Evolutionary conservation across 2,888 invertebrate species (phyloP), one percentile per base, ranked within the genome.

Genomic region (Lycophotia porphyrea): DNA sequence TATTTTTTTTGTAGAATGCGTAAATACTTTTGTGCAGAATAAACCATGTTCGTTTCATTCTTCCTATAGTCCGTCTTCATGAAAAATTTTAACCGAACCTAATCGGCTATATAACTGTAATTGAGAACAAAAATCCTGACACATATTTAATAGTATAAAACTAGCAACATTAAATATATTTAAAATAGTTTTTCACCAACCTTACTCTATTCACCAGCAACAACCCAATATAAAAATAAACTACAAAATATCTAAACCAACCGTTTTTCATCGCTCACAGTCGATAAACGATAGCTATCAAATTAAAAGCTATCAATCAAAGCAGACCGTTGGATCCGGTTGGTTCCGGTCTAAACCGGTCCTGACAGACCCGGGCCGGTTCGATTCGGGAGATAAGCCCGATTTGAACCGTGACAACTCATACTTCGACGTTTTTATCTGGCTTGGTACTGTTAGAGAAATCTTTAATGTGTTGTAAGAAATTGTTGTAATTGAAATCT

Each of bases 281-380:
- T 74, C 85, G 86, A 85, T 83, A 82, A 83, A 83, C 64, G 87
- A 87, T 88, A 87, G 88, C 80, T 34, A 87, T 87, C 87, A 87
- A 88, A 87, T 87, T 87, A 86, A 88, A 87, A 88, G 74, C 87
- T 87, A 87, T 87, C 87, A 80, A 87, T 87, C 87, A 87, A 78
- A 68, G 71, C 61, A 77, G 84, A 80, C 78, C 52, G 84, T 75
- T 76, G 65, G 78, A 79, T 78, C 82, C 80, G 78, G 84, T 68
- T 79, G 74, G 72, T 71, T 78, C 84, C 82, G 87, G 85, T 82
- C 81, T 71, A 63, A 63, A 63, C 63, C 63, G 63, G 63, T 79
- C 78, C 42, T 84, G 87, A 86, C 89, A 84, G 80, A 80, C 84
- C 71, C 76, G 80, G 82, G 67, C 84, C 82, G 84, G 84, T 80